Evolutionary conservation across 2,888 invertebrate species (phyloP), one percentile per base, ranked within the genome.

Genomic region (Cinara cedri): DNA sequence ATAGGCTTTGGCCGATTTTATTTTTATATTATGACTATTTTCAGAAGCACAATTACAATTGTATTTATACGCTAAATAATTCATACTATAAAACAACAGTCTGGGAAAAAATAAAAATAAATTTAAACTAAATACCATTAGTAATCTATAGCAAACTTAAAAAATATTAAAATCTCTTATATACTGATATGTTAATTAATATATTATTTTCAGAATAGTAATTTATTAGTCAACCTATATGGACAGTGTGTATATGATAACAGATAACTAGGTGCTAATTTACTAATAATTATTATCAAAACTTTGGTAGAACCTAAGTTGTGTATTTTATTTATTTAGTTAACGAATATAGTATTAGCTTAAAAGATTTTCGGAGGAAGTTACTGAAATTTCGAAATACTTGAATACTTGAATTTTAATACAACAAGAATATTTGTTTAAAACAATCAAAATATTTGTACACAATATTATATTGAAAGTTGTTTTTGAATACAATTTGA

Each of bases 1-100:
- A 55, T 26, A 26, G 24, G 46, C 46, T 60, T 74, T 63, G 16
- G 46, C 49, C 34, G 42, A 51, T 72, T 72, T 63, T 51, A 51
- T 51, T 34, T 55, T 63, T 51, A 63, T 11, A 51, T 63, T 72
- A 60, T 34, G 34, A 63, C 34, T 74, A 60, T 60, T n/a, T 49
- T 14, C 19, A 1, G 26, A 13, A 26, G 26, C 46, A 62, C 6
- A 34, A 42, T 54, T 11, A 24, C 13, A 63, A 62, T 49, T 74
- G 8, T 54, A 74, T 21, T 49, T 51, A 51, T 62, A 21, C 6
- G 8, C 21, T 4, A 74, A 63, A 34, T 51, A 63, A 62, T 51
- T 13, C 14, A 26, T 54, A 55, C 1, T 16, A 46, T 34, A 4
- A 34, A 34, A 34, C 34, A 34, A 34, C 34, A 34, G 34, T 34